These are phyloP conservation scores for Pristionchus exspectatus DNA, from an alignment of 2,888 invertebrate genomes.

Conservation along the genomic window DNA sequence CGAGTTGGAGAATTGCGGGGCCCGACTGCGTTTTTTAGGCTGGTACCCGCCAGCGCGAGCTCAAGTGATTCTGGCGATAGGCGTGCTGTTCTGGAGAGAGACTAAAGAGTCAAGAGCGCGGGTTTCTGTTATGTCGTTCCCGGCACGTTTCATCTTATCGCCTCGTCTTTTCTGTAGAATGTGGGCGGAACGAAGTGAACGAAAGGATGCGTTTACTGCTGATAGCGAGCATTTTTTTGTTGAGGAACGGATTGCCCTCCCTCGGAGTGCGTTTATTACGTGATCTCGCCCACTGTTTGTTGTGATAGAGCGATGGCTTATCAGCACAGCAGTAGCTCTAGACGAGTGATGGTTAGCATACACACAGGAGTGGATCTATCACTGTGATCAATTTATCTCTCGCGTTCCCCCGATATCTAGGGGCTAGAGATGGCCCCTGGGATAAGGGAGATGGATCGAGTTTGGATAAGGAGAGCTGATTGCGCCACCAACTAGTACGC, in stretches of 20 bases:
- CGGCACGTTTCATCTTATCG: neutral
- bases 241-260: neutral
- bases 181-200: neutral
- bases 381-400: neutral
- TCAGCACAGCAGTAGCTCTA: neutral
- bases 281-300: slow-evolving; percentile 5
- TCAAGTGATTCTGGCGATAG: neutral
- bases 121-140: neutral
- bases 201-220: neutral
- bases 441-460: slow-evolving; percentile 10
- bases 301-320: neutral
- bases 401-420: neutral
- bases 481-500: slow-evolving; percentile 29
- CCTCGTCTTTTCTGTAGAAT: neutral
- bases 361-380: neutral
- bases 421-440: neutral
- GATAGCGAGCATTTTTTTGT: neutral
- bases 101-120: neutral
- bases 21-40: neutral
- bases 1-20: neutral
- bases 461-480: slow-evolving; percentile 6
- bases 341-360: neutral
- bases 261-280: neutral
- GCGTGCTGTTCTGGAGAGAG: neutral
- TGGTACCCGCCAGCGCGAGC: neutral